Conservation (phyloP, 2,797 vertebrate genomes). For the Saxicola maurus region DNA sequence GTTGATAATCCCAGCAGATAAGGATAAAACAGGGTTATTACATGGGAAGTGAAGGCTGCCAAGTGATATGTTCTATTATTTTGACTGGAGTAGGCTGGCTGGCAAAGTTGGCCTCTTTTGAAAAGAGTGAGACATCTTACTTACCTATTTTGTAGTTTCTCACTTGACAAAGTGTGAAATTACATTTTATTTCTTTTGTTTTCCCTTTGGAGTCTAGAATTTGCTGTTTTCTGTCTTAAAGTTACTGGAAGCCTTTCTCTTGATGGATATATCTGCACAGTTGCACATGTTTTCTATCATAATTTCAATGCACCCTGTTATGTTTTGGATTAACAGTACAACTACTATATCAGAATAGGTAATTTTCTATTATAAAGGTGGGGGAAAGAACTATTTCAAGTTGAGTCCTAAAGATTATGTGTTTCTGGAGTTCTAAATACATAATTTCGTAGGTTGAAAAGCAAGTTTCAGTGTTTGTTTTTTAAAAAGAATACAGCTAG, state of each 20-base stretch:
- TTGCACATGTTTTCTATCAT: slow-evolving; percentile 30
- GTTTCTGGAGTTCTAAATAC: slow-evolving; percentile 21
- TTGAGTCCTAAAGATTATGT: background rate
- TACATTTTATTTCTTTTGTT: background rate
- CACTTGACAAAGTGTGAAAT: background rate
- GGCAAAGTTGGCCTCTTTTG: background rate
- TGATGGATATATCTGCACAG: background rate
- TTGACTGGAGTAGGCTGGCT: background rate
- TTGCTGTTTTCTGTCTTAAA: background rate
- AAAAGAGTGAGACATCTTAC: background rate
- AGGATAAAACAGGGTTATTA: background rate
- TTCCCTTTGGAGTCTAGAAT: background rate
- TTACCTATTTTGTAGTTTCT: background rate
- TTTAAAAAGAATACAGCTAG: background rate
- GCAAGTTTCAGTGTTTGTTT: background rate
- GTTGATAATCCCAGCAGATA: background rate
- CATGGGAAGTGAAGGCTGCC: background rate
- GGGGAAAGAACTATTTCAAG: slow-evolving; percentile 4
- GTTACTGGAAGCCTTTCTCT: background rate
- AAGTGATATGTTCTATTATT: background rate
- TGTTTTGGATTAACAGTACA: slow-evolving; percentile 8
- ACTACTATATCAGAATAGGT: slow-evolving; percentile 25
- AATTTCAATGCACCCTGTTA: slow-evolving; percentile 15
- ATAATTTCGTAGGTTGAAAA: background rate
- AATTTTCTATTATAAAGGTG: slow-evolving; percentile 41